Evolutionary conservation across 1,140 invertebrate genomes (phyloP), one percentile per base, ranked within the genome.

Genomic region (Tetramorium parvispinum): DNA sequence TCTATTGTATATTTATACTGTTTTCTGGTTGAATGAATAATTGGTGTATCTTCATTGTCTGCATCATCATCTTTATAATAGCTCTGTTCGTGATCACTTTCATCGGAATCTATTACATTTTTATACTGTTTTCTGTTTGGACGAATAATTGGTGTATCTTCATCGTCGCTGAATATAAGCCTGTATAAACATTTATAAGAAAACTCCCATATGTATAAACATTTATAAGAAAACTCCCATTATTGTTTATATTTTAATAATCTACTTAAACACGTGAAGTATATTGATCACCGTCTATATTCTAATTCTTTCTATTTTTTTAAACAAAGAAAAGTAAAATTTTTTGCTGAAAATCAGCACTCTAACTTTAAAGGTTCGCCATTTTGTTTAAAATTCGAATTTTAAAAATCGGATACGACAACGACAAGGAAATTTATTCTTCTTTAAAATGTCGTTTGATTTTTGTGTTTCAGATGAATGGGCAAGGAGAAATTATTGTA

Each of bases 11-110:
- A 4, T 32, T 18, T 40, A 3, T 18, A 18, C 16, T 49, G 66
- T 40, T 3, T 59, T 49, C 6, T 57, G 6, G 13, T 3, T 79
- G 2, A 0, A 6, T 0, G 0, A 53, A 21, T 18, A 10, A 40
- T 10, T 53, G 77, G 77, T 57, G 83, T 32, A 21, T 59, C 13
- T 57, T 73, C 18, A 8, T 76, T n/a, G n/a, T n/a, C n/a, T n/a
- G n/a, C 7, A 32, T 73, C 11, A 8, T 76, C 11, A 51, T 18
- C 3, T 0, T 21, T n/a, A 46, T 37, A 5, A 24, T 27, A 2
- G 5, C 11, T 21, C 3, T 11, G 2, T 40, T 61, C 24, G 24
- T n/a, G 2, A 61, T 68, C n/a, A 7, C 3, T 27, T 0, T 53
- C 71, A 43, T 77, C 82, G 70, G 53, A n/a, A 24, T 51, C 21